Conservation (phyloP, 1,140 invertebrate species). For the Psilanteris sp. region DNA sequence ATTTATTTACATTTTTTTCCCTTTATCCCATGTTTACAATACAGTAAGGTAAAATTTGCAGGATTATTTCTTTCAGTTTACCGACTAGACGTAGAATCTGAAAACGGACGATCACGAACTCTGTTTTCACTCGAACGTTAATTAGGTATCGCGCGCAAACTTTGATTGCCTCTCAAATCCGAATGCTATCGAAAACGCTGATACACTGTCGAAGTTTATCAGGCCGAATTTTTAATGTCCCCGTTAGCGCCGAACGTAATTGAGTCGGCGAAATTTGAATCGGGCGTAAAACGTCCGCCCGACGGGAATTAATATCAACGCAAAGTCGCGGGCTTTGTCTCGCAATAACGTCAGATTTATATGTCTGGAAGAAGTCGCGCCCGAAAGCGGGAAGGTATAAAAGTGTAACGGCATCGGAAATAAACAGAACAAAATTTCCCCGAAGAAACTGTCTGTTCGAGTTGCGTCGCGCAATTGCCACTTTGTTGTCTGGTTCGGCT, state of each 20-base stretch:
- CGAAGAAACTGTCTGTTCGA: no score
- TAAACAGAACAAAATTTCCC: slow-evolving; percentile 11
- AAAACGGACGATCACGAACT: no score
- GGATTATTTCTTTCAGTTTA: no score
- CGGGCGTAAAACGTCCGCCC: slow-evolving; percentile 7
- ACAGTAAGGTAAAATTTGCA: no score
- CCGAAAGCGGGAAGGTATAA: slow-evolving; percentile 11
- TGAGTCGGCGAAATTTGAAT: slow-evolving; percentile 7
- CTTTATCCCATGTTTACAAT: no score
- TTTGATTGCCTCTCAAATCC: not conserved
- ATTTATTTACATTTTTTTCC: no score
- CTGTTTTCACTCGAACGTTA: slow-evolving; percentile 10
- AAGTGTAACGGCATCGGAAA: slow-evolving; percentile 31
- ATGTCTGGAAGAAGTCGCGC: slow-evolving; percentile 12
- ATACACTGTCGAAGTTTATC: not conserved
- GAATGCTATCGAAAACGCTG: not conserved
- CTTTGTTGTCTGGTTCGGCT: no score
- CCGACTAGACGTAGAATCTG: no score
- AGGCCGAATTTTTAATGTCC: not conserved
- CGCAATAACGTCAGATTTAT: slow-evolving; percentile 44
- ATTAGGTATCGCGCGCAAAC: not conserved
- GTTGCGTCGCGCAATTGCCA: no score
- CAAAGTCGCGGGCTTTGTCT: slow-evolving; percentile 20
- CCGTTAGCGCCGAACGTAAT: slow-evolving; percentile 7
- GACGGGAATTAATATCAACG: slow-evolving; percentile 24